A percentile compares a stretch with the other conserved stretches of the same genome.
Evolutionary conservation across 2,888 invertebrate species (phyloP).

Genomic region (Falcaria lacertinaria): DNA sequence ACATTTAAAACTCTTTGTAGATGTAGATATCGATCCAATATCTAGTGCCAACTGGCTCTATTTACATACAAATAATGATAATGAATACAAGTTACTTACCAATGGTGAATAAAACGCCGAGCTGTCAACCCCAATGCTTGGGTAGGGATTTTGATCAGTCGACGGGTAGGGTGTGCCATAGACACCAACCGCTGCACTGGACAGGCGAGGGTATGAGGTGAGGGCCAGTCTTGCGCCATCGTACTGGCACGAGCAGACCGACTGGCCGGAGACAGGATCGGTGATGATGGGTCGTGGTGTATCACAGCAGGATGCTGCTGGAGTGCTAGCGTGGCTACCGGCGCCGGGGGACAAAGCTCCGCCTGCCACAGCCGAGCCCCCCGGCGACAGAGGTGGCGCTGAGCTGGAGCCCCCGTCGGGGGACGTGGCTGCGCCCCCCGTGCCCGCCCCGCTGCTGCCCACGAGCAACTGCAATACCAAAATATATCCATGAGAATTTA

Average conservation of each 20-base stretch:
- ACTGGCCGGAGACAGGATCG: conserved; percentile 95
- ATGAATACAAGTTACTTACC: conserved; percentile 82
- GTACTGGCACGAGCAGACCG: conserved; percentile 96
- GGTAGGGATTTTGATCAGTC: conserved; percentile 95
- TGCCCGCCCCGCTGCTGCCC: conserved; percentile 86
- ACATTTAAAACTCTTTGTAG: not conserved
- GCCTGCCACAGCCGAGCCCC: conserved; percentile 82
- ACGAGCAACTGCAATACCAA: conserved; percentile 82
- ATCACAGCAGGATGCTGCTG: conserved; percentile 88
- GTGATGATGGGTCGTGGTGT: conserved; percentile 95
- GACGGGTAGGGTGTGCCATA: conserved; percentile 94
- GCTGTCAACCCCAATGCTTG: conserved; percentile 95
- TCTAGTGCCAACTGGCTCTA: too few species aligned
- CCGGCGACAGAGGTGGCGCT: conserved; percentile 86
- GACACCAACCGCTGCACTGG: conserved; percentile 88
- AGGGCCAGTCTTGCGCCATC: conserved; percentile 92
- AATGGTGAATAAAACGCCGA: conserved; percentile 97
- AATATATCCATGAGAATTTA: conserved; percentile 1
- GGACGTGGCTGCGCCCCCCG: conserved; percentile 86
- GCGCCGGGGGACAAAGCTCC: conserved; percentile 80
- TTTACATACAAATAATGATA: too few species aligned
- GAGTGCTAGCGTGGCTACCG: conserved; percentile 74
- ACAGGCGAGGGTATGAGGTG: conserved; percentile 87
- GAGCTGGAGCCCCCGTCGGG: conserved; percentile 85
- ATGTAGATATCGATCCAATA: too few species aligned